Base-by-base conservation (phyloP, 2,888 invertebrate genomes). In the Temnothorax unifasciatus region DNA sequence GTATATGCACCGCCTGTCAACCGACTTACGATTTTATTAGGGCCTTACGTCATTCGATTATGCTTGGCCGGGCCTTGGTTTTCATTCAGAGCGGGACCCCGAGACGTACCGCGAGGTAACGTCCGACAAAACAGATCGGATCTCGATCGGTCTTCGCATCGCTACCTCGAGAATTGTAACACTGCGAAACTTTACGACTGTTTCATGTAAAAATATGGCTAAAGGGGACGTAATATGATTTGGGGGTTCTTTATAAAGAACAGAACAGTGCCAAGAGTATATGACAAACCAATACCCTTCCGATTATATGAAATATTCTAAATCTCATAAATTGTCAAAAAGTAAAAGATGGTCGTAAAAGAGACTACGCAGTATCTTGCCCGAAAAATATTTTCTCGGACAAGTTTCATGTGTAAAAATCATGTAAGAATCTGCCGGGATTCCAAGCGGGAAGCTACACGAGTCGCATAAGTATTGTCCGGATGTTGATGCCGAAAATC, bases 21-120 rank as follows among this genome's bases (percentile, higher is more conserved):
- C 91, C 93, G 92, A 93, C 93, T 93, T 94, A 94, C 94, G 93
- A 94, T 94, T 94, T 94, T 94, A 94, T 94, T 94, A 94, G 93
- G 92, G 91, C 93, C 93, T 93, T 92, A 87, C 93, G 91, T 94
- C 93, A 93, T 93, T 94, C 94, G 93, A 94, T 94, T 94, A 93
- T 92, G 88, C 89, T 91, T 84, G 84, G 77, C 79, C 73, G 81
- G 84, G 61, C 34, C 76, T 85, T 50, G 75, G 79, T 87, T 90
- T 90, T 87, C 87, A 89, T 79, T 88, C 88, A 74, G 82, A 61
- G 64, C 50, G 64, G 50, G 66, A 57, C 4, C 77, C 57, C 52
- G 50, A 41, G 52, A 66, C 63, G 29, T 50, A 50, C 63, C 47
- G 34, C 47, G 57, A 68, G 54, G 34, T 81, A 85, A 79, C 44